Percentiles rank a stretch among this genome's conserved stretches.
Evolutionary conservation across 2,888 invertebrate species (phyloP).

Genomic region (Drosophila incognita): DNA sequence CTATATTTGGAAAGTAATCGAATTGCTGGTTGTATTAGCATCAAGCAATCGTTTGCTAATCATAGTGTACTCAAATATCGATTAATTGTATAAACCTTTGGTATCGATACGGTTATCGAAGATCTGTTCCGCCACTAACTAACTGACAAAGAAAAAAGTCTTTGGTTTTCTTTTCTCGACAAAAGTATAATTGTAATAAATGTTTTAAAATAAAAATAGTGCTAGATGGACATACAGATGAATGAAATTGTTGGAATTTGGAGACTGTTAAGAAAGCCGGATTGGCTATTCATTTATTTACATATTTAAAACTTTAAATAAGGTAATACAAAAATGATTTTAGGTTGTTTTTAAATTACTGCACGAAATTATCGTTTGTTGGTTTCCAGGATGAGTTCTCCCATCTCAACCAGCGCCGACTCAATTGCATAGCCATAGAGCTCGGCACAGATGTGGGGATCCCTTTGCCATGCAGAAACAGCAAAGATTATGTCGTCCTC

Average conservation of each 20-base stretch:
- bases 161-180: too few species aligned
- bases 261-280: neutral
- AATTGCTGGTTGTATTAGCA: neutral
- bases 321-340: neutral
- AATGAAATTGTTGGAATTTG: neutral
- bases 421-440: conserved; percentile 32
- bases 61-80: neutral
- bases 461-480: conserved; percentile 88
- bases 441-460: conserved; percentile 87
- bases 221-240: neutral
- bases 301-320: neutral
- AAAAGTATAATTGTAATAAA: neutral
- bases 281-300: neutral
- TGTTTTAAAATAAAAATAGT: neutral
- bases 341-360: neutral
- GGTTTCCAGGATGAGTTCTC: conserved; percentile 9
- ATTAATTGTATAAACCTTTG: neutral
- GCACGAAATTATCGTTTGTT: neutral
- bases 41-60: neutral
- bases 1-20: neutral
- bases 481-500: conserved; percentile 90
- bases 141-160: neutral
- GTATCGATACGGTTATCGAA: neutral
- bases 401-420: conserved; percentile 39
- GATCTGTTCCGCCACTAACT: neutral